Evolutionary conservation across 1,140 invertebrate species (phyloP), one percentile per base, ranked within the genome.

Genomic region (Platyscapa corneri): DNA sequence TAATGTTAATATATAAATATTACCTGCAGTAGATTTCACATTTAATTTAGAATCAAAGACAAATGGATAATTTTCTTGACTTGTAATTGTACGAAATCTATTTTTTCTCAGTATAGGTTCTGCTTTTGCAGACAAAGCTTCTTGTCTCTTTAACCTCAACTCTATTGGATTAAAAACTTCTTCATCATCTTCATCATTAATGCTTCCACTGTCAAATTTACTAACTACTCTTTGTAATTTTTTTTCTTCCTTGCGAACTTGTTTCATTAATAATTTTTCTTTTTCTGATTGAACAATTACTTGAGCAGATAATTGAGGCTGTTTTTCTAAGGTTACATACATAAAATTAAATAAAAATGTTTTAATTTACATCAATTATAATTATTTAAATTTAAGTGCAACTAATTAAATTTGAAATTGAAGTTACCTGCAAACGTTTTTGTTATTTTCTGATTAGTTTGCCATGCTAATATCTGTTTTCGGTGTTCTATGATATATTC

Each of bases 171-270:
- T 87, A 76, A 86, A 84, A 88, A 94, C 90, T 87, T 92, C 91
- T 87, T 94, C 89, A 34, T 94, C 92, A 64, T 95, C 94, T n/a
- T 94, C 94, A 20, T 95, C 94, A 6, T 94, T 91, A 34, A 93
- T 92, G 67, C 14, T 39, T 39, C 90, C 91, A 49, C 94, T 93
- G 7, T 80, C 82, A 39, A 56, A 12, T 76, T 93, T 94, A 79
- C 91, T 94, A 83, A 94, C 94, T 0, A 95, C 94, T 86, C 95
- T 96, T n/a, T 95, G 92, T 8, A 95, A 89, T 88, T 96, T 97
- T 90, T 98, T 99, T 90, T 98, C 98, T 90, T 98, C 97, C 91
- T 98, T 98, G 23, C 97, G 94, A 16, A 97, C 95, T 91, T 97
- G 95, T 91, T 99, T 99, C 46, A 95, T 94, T 42, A 98, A 89